Conservation (phyloP, 2,888 invertebrate genomes). For the Tiliacea aurago region DNA sequence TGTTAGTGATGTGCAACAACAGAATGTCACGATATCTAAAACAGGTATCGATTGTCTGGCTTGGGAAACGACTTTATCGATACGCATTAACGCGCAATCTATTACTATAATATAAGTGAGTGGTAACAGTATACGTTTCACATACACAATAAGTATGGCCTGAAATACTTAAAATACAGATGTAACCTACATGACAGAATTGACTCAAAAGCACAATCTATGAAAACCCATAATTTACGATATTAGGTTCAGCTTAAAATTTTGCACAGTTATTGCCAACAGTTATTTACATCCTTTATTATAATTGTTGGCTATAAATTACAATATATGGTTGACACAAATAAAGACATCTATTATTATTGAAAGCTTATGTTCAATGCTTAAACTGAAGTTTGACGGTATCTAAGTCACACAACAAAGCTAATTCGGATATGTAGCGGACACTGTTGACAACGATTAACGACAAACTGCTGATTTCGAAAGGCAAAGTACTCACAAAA, state of each 20-base stretch:
- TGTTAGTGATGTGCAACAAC: constrained; percentile 20
- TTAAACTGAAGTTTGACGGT: constrained; percentile 24
- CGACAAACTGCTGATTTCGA: constrained; percentile 55
- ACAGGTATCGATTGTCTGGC: constrained; percentile 14
- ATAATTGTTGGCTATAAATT: constrained; percentile 28
- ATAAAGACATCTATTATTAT: constrained; percentile 37
- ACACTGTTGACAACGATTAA: constrained; percentile 51
- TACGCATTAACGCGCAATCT: constrained; percentile 45
- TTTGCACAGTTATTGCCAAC: constrained; percentile 50
- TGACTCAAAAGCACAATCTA: constrained; percentile 57
- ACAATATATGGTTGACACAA: constrained; percentile 34
- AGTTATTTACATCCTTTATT: constrained; percentile 30
- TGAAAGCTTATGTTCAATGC: constrained; percentile 47
- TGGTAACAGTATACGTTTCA: constrained; percentile 49
- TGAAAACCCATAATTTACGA: constrained; percentile 44
- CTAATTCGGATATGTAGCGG: constrained; percentile 54
- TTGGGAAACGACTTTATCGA: constrained; percentile 28
- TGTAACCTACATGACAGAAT: constrained; percentile 54
- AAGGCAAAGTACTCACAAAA: constrained; percentile 61
- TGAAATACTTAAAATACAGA: constrained; percentile 43
- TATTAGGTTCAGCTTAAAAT: constrained; percentile 31
- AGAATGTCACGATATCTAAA: constrained; percentile 13
- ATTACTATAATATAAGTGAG: constrained; percentile 49
- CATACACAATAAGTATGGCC: constrained; percentile 51
- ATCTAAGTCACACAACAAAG: constrained; percentile 39